Conservation (phyloP, 92 coral and sea anemone genomes). For the Pocillopora meandrina region DNA sequence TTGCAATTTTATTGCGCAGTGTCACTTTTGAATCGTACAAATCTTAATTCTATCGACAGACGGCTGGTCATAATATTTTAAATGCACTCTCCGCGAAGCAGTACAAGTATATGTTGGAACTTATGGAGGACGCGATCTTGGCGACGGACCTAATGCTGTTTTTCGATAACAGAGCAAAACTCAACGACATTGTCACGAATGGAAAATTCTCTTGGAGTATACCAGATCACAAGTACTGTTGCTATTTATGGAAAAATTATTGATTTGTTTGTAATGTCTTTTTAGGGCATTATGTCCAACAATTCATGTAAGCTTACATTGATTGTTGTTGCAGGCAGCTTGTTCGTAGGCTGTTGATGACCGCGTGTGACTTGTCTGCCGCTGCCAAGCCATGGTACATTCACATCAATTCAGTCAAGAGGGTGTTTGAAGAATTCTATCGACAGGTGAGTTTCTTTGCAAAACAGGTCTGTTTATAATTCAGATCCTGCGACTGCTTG, state of each 20-base stretch:
- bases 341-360: conserved; percentile 80
- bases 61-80: conserved; percentile 77
- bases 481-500: not conserved
- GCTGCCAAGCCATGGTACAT: conserved; percentile 91
- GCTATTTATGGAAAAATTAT: too few species aligned
- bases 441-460: conserved; percentile 65
- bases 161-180: conserved; percentile 64
- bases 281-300: not conserved
- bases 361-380: conserved; percentile 90
- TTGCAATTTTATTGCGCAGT: too few species aligned
- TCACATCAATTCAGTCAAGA: conserved; percentile 82
- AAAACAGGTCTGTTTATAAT: not conserved
- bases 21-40: too few species aligned
- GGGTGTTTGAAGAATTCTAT: conserved; percentile 92
- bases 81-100: conserved; percentile 35
- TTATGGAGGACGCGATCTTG: conserved; percentile 81
- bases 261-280: too few species aligned
- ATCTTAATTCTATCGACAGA: conserved; percentile 23
- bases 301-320: not conserved
- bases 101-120: conserved; percentile 59
- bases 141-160: conserved; percentile 87
- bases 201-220: conserved; percentile 70
- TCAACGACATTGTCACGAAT: conserved; percentile 60
- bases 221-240: conserved; percentile 77
- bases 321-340: conserved; percentile 52